These are phyloP conservation scores for Ptychoptera albimana DNA, from an alignment of 2,888 invertebrate genomes.

Conservation along the genomic window DNA sequence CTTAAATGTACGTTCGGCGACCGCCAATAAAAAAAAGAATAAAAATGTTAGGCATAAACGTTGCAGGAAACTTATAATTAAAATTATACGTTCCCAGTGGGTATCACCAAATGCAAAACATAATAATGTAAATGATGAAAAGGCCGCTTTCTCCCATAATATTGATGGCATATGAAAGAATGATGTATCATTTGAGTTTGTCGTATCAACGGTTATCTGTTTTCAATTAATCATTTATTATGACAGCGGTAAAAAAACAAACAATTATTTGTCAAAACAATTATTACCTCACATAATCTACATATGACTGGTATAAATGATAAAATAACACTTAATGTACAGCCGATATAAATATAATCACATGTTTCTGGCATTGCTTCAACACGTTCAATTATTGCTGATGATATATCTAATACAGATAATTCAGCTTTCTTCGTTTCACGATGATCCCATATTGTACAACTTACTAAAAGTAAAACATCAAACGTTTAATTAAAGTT, in stretches of 20 bases:
- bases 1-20: constrained; percentile 90
- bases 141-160: constrained; percentile 27
- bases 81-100: constrained; percentile 52
- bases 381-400: constrained; percentile 82
- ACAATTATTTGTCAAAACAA: no score
- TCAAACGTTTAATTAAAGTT: background rate
- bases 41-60: constrained; percentile 57
- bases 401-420: constrained; percentile 87
- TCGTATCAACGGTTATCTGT: constrained; percentile 24
- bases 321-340: constrained; percentile 41
- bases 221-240: background rate
- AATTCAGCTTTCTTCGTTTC: constrained; percentile 86
- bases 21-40: constrained; percentile 80
- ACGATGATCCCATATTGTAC: constrained; percentile 85
- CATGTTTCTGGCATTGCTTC: constrained; percentile 64
- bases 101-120: constrained; percentile 38
- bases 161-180: constrained; percentile 28
- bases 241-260: no score
- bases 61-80: constrained; percentile 50
- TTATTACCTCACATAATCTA: constrained; percentile 24
- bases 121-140: constrained; percentile 31
- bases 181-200: constrained; percentile 24
- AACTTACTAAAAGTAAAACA: constrained; percentile 51
- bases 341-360: constrained; percentile 61
- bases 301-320: constrained; percentile 44